phyloP scores from a whole-genome alignment of 2,797 vertebrate genomes.

The Sorex maritimensis region DNA sequence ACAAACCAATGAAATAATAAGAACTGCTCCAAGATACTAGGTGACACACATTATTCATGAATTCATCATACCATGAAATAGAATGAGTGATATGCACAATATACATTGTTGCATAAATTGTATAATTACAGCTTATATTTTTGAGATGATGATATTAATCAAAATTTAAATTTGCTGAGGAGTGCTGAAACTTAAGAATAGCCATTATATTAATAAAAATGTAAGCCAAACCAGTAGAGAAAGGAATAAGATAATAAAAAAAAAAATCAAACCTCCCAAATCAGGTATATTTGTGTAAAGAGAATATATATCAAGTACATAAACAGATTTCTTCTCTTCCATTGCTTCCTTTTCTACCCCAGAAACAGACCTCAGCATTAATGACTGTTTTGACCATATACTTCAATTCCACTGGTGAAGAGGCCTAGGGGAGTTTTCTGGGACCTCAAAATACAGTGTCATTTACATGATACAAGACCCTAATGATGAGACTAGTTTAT shows the following conservation, averaged over 20 bases:
- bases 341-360: background rate
- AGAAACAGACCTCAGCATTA: background rate
- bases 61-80: background rate
- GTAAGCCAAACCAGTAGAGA: background rate
- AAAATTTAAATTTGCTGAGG: no score
- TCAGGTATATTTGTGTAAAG: background rate
- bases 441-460: background rate
- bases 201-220: background rate
- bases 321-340: background rate
- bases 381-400: background rate
- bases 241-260: conserved; percentile 7
- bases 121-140: no score
- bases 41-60: background rate
- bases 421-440: background rate
- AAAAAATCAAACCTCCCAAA: background rate
- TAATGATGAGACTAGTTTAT: no score
- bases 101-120: no score
- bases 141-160: no score
- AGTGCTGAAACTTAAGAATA: background rate
- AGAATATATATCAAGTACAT: background rate
- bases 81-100: background rate
- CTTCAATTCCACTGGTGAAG: rapidly evolving
- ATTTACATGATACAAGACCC: no score
- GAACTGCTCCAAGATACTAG: no score
- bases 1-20: background rate